phyloP scores from a whole-genome alignment of 1,140 invertebrate species.

The Zaprionus kolodkinae region DNA sequence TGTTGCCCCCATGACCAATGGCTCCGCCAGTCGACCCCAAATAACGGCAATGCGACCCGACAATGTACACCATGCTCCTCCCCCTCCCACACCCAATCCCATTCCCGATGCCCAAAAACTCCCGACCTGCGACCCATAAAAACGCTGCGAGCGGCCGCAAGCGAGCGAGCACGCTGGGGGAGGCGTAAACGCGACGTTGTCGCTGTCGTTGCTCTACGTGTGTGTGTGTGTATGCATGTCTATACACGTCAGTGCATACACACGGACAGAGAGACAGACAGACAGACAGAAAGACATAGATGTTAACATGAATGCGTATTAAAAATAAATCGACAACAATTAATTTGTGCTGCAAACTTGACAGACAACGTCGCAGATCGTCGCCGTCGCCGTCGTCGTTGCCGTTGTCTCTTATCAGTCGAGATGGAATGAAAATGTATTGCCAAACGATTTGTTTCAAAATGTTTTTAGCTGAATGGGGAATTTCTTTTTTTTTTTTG shows the following conservation, averaged over 20 bases:
- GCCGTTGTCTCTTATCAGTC: slow-evolving; percentile 22
- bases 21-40: not conserved
- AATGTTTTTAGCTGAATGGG: not conserved
- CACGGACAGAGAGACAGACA: not conserved
- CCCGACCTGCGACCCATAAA: slow-evolving; percentile 12
- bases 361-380: slow-evolving; percentile 3
- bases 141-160: not conserved
- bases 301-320: slow-evolving; percentile 5
- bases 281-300: too few relatives aligned
- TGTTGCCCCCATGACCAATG: slow-evolving; percentile 2
- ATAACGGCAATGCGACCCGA: slow-evolving; percentile 7
- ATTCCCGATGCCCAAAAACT: not conserved
- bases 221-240: not conserved
- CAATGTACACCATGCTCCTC: not conserved
- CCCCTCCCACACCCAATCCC: not conserved
- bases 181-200: slow-evolving; percentile 30
- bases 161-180: slow-evolving; percentile 17
- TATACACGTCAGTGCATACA: not conserved
- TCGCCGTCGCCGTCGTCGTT: not conserved
- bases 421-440: not conserved
- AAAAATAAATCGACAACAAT: slow-evolving; percentile 46
- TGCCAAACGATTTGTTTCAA: slow-evolving; percentile 27
- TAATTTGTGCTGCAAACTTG: slow-evolving; percentile 27
- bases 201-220: not conserved
- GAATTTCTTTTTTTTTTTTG: too few relatives aligned